A percentile compares a stretch with the other conserved stretches of the same genome.
These are phyloP conservation scores for Chauna torquata DNA, from an alignment of 2,113 vertebrate genomes.

Conservation along the genomic window DNA sequence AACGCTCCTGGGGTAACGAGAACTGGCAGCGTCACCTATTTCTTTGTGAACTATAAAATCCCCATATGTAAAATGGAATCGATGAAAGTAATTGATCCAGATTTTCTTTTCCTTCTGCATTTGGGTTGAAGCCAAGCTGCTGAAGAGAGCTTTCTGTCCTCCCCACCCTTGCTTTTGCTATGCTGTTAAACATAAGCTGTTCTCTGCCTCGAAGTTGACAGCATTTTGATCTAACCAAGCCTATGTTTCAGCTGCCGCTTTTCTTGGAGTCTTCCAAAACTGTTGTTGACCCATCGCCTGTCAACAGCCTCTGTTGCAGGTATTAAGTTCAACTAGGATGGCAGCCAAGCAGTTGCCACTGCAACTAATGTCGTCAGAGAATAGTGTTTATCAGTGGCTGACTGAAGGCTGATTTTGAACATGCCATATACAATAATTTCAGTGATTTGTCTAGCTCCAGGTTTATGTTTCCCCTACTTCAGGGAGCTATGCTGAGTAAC, in stretches of 20 bases:
- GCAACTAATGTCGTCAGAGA: slow-evolving; percentile 44
- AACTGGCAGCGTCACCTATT: slow-evolving; percentile 29
- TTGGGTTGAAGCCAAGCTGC: slow-evolving; percentile 29
- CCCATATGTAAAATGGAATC: background rate
- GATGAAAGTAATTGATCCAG: slow-evolving; percentile 12
- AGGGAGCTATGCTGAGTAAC: background rate
- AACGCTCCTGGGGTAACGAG: background rate
- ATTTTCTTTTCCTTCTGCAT: slow-evolving; percentile 11
- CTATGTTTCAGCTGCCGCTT: background rate
- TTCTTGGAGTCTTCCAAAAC: background rate
- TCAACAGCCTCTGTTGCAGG: slow-evolving; percentile 31
- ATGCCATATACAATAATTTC: background rate
- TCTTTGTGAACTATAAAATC: background rate
- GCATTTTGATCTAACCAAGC: background rate
- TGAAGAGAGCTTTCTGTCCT: background rate
- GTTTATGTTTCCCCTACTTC: background rate
- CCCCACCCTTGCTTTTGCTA: background rate
- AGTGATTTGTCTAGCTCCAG: background rate
- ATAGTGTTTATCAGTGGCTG: slow-evolving; percentile 33
- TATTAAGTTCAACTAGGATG: slow-evolving; percentile 61
- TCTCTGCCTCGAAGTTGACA: rapidly evolving
- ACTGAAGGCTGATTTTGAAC: slow-evolving; percentile 8
- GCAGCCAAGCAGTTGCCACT: slow-evolving; percentile 53
- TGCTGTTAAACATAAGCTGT: background rate
- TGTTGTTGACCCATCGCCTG: background rate